Percentiles rank a stretch among this genome's conserved stretches.
phyloP scores from a whole-genome alignment of 1,140 invertebrate species.

The Diabrotica undecimpunctata region DNA sequence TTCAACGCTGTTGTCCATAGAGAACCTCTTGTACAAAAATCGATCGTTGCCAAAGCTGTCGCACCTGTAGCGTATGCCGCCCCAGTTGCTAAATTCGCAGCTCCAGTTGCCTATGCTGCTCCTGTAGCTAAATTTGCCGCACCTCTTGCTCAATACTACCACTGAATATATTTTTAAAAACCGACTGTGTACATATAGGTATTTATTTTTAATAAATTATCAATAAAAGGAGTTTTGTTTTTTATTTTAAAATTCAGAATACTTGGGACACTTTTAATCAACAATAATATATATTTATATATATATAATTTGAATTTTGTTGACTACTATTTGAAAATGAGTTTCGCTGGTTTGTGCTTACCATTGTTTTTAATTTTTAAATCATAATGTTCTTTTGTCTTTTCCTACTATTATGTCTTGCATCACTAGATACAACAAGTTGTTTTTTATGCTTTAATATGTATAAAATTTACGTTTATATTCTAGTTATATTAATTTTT shows the following conservation, averaged over 20 bases:
- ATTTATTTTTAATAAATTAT: slow-evolving; percentile 6
- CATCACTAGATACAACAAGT: too few species aligned
- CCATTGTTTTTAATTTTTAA: too few species aligned
- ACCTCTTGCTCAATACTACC: slow-evolving; percentile 12
- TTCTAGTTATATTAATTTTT: too few species aligned
- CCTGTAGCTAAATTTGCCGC: slow-evolving; percentile 10
- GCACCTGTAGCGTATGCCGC: slow-evolving; percentile 22
- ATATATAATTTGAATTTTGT: too few species aligned
- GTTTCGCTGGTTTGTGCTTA: too few species aligned
- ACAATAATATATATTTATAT: too few species aligned
- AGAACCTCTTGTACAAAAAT: slow-evolving; percentile 34
- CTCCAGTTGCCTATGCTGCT: slow-evolving; percentile 21
- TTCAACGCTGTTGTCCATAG: slow-evolving; percentile 51
- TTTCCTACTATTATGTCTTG: too few species aligned
- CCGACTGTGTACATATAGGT: slow-evolving; percentile 14
- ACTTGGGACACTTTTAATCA: too few species aligned
- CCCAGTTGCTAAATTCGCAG: slow-evolving; percentile 1
- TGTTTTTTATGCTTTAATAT: too few species aligned
- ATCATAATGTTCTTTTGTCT: too few species aligned
- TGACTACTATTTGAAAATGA: too few species aligned
- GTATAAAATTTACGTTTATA: too few species aligned
- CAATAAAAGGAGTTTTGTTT: neutral
- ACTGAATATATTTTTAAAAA: neutral
- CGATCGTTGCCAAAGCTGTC: slow-evolving; percentile 30
- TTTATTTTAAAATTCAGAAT: neutral